phyloP scores from a whole-genome alignment of 2,797 vertebrate genomes.

The Neosilurus hyrtlii region DNA sequence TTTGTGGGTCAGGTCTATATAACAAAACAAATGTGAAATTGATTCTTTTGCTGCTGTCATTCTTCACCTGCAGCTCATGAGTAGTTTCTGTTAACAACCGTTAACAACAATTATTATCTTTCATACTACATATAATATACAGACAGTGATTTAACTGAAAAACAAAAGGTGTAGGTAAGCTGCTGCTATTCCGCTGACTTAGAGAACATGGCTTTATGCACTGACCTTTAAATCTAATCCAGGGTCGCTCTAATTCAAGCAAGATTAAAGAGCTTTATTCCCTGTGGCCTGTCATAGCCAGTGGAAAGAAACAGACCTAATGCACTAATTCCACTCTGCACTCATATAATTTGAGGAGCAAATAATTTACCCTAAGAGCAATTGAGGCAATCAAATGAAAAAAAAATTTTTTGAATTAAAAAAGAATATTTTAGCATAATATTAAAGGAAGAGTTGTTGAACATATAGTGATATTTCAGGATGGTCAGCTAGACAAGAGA shows the following conservation, averaged over 20 bases:
- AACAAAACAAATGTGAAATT: not conserved
- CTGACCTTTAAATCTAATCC: constrained; percentile 79
- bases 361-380: constrained; percentile 22
- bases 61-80: not conserved
- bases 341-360: constrained; percentile 6
- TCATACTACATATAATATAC: not conserved
- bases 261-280: constrained; percentile 70
- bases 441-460: constrained; percentile 1
- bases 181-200: constrained; percentile 65
- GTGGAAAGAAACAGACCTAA: constrained; percentile 37
- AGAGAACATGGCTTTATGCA: constrained; percentile 63
- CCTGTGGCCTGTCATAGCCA: constrained; percentile 39
- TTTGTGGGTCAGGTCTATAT: too few species aligned
- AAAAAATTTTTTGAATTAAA: not conserved
- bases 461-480: not conserved
- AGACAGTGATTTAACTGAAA: not conserved
- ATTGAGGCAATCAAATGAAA: not conserved
- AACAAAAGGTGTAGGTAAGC: constrained; percentile 51
- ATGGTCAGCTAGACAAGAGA: constrained; percentile 14
- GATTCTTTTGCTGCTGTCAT: not conserved
- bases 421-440: not conserved
- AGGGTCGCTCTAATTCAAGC: constrained; percentile 74
- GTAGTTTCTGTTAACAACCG: not conserved
- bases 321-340: constrained; percentile 42
- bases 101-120: not conserved